A percentile compares a stretch with the other conserved stretches of the same genome.
These are phyloP conservation scores for Coreius guichenoti DNA, from an alignment of 2,797 vertebrate genomes.

Conservation along the genomic window DNA sequence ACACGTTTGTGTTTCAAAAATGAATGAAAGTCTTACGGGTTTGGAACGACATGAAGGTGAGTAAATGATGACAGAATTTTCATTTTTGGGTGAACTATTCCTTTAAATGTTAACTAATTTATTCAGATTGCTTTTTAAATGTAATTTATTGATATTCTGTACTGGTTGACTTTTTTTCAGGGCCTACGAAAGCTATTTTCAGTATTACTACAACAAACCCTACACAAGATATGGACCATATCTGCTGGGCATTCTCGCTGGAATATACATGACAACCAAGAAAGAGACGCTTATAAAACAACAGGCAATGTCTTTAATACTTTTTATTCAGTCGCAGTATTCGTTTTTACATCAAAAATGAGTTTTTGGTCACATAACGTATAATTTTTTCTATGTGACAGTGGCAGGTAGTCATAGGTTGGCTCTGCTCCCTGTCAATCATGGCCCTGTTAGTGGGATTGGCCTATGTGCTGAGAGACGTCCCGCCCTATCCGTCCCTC, in stretches of 20 bases:
- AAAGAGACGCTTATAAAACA: constrained; percentile 74
- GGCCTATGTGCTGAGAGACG: constrained; percentile 77
- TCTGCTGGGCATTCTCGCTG: constrained; percentile 82
- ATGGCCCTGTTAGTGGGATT: constrained; percentile 76
- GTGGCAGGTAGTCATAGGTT: constrained; percentile 81
- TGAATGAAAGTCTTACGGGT: neutral
- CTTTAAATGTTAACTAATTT: neutral
- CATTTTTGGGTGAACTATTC: neutral
- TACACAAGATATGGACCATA: constrained; percentile 87
- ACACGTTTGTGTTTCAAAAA: too few species aligned
- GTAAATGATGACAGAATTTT: too few species aligned
- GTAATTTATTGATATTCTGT: neutral
- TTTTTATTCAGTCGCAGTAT: neutral
- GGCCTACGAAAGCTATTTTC: constrained; percentile 71
- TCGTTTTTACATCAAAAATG: neutral
- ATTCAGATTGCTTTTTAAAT: neutral
- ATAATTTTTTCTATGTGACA: constrained; percentile 57
- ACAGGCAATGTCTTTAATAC: constrained; percentile 70
- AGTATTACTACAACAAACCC: constrained; percentile 86
- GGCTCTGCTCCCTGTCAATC: constrained; percentile 75
- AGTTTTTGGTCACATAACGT: neutral
- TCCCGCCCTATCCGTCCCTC: constrained; percentile 65
- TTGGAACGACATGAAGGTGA: neutral
- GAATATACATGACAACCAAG: constrained; percentile 78
- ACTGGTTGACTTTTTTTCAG: constrained; percentile 62